Percentiles rank a stretch among this genome's conserved stretches.
These are phyloP conservation scores for Congeria kusceri DNA, from an alignment of 2,888 invertebrate genomes.

Conservation along the genomic window DNA sequence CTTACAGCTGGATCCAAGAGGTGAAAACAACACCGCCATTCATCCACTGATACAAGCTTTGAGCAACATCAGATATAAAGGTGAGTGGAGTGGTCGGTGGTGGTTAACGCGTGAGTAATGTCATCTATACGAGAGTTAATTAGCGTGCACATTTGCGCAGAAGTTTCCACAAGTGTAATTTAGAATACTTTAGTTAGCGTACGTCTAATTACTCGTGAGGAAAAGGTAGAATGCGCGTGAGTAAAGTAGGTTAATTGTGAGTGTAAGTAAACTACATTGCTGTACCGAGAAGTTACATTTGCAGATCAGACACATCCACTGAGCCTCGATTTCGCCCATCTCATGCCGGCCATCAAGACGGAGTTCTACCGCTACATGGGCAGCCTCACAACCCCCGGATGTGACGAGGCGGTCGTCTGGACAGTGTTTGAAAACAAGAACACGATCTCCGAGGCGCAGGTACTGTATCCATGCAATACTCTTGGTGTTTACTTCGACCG, in stretches of 20 bases:
- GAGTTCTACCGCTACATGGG: conserved; percentile 71
- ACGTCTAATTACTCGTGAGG: too few species aligned
- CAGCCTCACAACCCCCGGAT: conserved; percentile 72
- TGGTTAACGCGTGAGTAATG: too few species aligned
- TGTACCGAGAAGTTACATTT: too few species aligned
- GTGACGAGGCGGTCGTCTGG: conserved; percentile 73
- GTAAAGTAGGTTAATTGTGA: too few species aligned
- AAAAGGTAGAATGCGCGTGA: too few species aligned
- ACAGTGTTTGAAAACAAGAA: conserved; percentile 63
- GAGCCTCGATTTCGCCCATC: conserved; percentile 17
- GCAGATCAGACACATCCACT: conserved; percentile 3
- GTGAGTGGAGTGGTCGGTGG: conserved; percentile 29
- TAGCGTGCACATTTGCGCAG: background rate
- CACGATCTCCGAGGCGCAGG: conserved; percentile 58
- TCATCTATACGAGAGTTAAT: background rate
- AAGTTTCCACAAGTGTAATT: too few species aligned
- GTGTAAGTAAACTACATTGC: too few species aligned
- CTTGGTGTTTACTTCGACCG: too few species aligned
- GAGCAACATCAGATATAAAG: conserved; percentile 25
- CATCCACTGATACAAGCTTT: conserved; percentile 27
- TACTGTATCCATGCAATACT: conserved; percentile 10
- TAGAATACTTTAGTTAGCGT: too few species aligned
- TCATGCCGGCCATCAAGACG: conserved; percentile 2
- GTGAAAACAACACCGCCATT: conserved; percentile 26
- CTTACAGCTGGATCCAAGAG: conserved; percentile 9